These are phyloP conservation scores for Spilosoma lubricipeda DNA, from an alignment of 2,888 invertebrate species.

Conservation along the genomic window DNA sequence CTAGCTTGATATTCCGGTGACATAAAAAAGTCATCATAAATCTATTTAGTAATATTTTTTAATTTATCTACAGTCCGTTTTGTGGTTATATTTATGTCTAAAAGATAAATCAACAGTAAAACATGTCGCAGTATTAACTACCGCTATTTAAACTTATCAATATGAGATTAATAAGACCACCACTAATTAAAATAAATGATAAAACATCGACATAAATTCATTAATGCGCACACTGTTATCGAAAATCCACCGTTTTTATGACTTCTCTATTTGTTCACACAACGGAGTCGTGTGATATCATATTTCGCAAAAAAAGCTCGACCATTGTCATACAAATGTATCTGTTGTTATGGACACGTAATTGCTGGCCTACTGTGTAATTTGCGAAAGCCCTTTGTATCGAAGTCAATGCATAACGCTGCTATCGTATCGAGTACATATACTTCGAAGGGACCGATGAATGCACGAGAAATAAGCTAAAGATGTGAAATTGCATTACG, in stretches of 20 bases:
- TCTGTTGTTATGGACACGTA: slow-evolving; percentile 80
- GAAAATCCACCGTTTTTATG: slow-evolving; percentile 17
- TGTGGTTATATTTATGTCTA: slow-evolving; percentile 4
- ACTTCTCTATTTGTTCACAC: slow-evolving; percentile 43
- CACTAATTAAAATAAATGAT: slow-evolving; percentile 27
- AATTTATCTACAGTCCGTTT: slow-evolving; percentile 3
- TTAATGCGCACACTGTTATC: slow-evolving; percentile 19
- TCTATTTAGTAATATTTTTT: neutral
- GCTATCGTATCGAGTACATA: slow-evolving; percentile 58
- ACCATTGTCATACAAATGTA: slow-evolving; percentile 85
- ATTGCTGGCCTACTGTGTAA: slow-evolving; percentile 80
- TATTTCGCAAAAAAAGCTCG: slow-evolving; percentile 74
- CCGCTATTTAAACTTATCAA: slow-evolving; percentile 15
- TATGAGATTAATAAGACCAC: slow-evolving; percentile 8
- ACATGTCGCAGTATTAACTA: slow-evolving; percentile 13
- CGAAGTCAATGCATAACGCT: slow-evolving; percentile 65
- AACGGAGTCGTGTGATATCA: slow-evolving; percentile 64
- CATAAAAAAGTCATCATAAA: neutral
- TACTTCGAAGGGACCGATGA: slow-evolving; percentile 53
- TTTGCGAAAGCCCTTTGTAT: slow-evolving; percentile 76
- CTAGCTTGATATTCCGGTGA: neutral
- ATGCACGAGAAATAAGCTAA: slow-evolving; percentile 22
- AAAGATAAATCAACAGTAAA: slow-evolving; percentile 18
- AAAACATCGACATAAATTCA: slow-evolving; percentile 24
- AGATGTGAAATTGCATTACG: slow-evolving; percentile 33